A percentile compares a stretch with the other conserved stretches of the same genome.
Conservation (phyloP, 2,797 vertebrate genomes). For the Pangasius sanitwongsei region DNA sequence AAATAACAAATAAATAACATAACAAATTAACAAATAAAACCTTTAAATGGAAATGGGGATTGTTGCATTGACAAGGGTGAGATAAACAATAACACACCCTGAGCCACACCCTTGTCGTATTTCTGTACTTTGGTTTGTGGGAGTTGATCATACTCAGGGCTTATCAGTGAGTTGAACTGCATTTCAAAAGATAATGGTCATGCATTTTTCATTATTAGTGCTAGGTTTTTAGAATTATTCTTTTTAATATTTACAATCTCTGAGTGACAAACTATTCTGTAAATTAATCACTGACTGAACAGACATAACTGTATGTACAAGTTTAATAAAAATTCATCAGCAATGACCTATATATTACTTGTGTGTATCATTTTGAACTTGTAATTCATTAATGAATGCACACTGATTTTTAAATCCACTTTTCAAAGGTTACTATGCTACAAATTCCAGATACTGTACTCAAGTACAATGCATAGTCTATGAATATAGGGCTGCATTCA, state of each 20-base stretch:
- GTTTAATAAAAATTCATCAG: background rate
- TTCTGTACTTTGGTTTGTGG: background rate
- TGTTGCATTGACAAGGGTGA: background rate
- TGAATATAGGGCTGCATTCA: background rate
- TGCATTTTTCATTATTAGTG: background rate
- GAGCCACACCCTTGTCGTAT: background rate
- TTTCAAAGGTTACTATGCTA: background rate
- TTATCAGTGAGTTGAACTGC: background rate
- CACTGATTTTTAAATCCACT: background rate
- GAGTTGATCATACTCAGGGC: background rate
- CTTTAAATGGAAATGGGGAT: background rate
- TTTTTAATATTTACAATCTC: background rate
- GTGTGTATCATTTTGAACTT: background rate
- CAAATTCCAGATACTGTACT: background rate
- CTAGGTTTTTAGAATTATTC: background rate
- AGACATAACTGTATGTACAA: background rate
- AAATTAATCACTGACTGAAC: background rate
- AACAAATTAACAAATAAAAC: background rate
- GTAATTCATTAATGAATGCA: background rate
- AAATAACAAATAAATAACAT: no score
- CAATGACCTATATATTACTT: background rate
- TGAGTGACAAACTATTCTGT: background rate
- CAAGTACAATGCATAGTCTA: background rate
- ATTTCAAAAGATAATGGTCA: background rate
- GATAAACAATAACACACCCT: background rate